phyloP scores from a whole-genome alignment of 2,888 invertebrate genomes.

The Tortrix viridana region DNA sequence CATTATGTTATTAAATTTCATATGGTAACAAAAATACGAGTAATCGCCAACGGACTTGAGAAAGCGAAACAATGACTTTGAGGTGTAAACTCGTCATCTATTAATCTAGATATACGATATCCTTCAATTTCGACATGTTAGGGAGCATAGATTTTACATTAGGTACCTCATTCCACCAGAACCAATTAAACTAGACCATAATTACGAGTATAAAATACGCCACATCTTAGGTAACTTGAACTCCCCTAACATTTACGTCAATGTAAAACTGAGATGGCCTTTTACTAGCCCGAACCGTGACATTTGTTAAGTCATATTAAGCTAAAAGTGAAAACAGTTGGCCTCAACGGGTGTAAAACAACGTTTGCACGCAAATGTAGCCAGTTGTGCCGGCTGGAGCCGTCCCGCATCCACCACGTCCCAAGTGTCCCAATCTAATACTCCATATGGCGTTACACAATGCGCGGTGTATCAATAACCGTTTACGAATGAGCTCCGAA shows the following conservation, averaged over 20 bases:
- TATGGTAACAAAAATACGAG: too few species aligned
- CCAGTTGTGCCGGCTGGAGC: slow-evolving; percentile 77
- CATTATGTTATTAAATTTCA: too few species aligned
- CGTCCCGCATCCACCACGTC: slow-evolving; percentile 69
- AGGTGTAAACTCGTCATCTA: too few species aligned
- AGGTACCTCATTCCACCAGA: too few species aligned
- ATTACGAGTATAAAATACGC: too few species aligned
- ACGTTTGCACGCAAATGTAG: slow-evolving; percentile 65
- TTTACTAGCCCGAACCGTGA: background rate
- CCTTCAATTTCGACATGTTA: too few species aligned
- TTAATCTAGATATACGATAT: too few species aligned
- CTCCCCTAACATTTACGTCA: background rate
- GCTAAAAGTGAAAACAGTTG: slow-evolving; percentile 34
- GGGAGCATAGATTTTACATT: too few species aligned
- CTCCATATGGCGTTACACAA: slow-evolving; percentile 80
- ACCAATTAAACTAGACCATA: too few species aligned
- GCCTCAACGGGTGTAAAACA: slow-evolving; percentile 47
- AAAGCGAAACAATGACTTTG: too few species aligned
- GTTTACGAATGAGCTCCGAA: slow-evolving; percentile 51
- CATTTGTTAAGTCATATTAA: slow-evolving; percentile 3
- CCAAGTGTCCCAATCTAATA: slow-evolving; percentile 79
- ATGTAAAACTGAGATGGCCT: background rate
- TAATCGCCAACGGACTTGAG: too few species aligned
- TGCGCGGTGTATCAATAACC: slow-evolving; percentile 69
- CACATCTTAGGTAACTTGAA: too few species aligned